Conservation (phyloP, 1,140 invertebrate species). For the Araneus ventricosus region DNA sequence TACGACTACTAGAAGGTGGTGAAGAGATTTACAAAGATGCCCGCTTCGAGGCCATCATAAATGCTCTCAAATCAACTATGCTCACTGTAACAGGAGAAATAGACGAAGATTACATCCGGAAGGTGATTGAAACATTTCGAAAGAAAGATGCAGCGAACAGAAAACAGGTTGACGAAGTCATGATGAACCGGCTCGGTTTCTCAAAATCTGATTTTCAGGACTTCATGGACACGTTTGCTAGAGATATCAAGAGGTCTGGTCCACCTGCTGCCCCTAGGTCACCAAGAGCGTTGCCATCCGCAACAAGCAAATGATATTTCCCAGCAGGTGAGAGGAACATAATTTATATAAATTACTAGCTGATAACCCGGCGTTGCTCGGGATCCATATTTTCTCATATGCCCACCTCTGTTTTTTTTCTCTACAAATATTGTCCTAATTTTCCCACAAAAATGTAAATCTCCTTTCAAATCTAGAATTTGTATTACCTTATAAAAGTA, state of each 20-base stretch:
- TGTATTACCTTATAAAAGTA: no score
- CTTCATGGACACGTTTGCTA: not conserved
- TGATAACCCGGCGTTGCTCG: no score
- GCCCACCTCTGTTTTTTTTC: no score
- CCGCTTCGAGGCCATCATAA: not conserved
- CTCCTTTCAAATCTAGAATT: no score
- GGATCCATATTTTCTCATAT: no score
- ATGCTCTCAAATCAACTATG: not conserved
- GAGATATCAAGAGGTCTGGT: not conserved
- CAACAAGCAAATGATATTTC: not conserved
- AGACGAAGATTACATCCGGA: not conserved
- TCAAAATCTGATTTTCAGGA: not conserved
- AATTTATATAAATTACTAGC: no score
- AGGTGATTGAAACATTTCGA: not conserved
- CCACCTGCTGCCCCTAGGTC: not conserved
- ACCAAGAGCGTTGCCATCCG: not conserved
- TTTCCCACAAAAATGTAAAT: no score
- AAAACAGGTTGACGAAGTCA: not conserved
- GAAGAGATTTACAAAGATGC: constrained; percentile 30
- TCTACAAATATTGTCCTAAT: no score
- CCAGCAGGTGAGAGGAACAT: not conserved
- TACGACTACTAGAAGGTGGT: not conserved
- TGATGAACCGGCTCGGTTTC: not conserved
- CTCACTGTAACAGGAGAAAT: not conserved
- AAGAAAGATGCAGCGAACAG: not conserved